Evolutionary conservation across 2,797 vertebrate species (phyloP).

Genomic region (Silurus aristotelis): DNA sequence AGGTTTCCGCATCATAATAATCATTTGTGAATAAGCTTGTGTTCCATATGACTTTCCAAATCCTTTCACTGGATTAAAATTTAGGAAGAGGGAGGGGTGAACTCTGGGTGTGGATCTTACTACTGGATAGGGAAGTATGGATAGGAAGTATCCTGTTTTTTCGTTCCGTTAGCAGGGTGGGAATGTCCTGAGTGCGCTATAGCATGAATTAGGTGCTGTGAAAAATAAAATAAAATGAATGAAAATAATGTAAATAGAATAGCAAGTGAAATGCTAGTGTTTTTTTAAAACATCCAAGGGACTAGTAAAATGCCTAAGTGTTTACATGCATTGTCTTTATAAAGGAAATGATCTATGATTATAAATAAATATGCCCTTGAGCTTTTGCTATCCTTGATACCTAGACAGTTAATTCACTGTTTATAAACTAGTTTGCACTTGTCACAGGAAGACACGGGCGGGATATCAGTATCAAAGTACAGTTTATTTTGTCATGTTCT

Average conservation of each 20-base stretch:
- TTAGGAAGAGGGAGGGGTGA: background rate
- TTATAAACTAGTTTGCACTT: background rate
- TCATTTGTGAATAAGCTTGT: background rate
- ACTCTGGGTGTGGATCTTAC: slow-evolving; percentile 13
- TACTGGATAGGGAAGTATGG: slow-evolving; percentile 12
- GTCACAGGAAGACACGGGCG: background rate
- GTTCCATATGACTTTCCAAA: background rate
- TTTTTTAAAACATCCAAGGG: background rate
- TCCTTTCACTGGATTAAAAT: background rate
- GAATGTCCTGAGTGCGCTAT: slow-evolving; percentile 49
- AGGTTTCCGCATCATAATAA: slow-evolving; percentile 2
- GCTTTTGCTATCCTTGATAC: background rate
- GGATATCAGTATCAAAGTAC: background rate
- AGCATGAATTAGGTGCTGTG: background rate
- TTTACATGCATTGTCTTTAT: background rate
- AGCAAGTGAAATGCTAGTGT: background rate
- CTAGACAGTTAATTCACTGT: background rate
- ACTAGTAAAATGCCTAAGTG: background rate
- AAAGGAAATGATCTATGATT: background rate
- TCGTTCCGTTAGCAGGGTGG: slow-evolving; percentile 52
- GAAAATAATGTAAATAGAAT: background rate
- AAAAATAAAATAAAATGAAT: background rate
- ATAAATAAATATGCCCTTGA: background rate
- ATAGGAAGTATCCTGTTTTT: slow-evolving; percentile 49
- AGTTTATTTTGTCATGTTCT: background rate